Evolutionary conservation across 2,888 invertebrate species (phyloP), one percentile per base, ranked within the genome.

Genomic region (Himalopsyche japonica): DNA sequence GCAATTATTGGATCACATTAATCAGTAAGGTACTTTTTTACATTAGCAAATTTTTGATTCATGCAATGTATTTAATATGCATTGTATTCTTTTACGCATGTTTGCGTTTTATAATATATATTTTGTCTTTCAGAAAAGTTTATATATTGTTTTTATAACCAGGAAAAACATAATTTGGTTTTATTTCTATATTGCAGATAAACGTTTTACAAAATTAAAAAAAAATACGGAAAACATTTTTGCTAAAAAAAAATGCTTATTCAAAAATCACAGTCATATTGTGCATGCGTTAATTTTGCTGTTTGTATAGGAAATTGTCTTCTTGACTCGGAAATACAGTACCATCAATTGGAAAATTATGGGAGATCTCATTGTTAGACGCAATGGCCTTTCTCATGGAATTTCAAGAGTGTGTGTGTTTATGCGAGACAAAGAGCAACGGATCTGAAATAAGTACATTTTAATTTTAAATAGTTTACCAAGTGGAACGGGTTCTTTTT

Each of bases 401-500:
- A 37, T 77, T 37, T 77, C 77, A n/a, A 43, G 37, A 34, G 43
- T 43, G 43, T 37, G 43, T 37, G 77, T 77, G 43, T 77, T 77
- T 70, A 70, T 70, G 70, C 70, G 70, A 77, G 43, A 77, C 77
- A 77, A 77, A 77, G 77, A 77, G 77, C 43, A 34, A 24, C 77
- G 77, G 37, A 34, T 34, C 34, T n/a, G 20, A 37, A 77, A 77
- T 77, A 77, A 77, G 43, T 77, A 77, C 77, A 37, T 77, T 81
- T 81, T 64, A 34, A 30, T 30, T 34, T 81, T 81, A 18, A 81
- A 64, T 49, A 49, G 64, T 37, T 57, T 37, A 64, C 81, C 64
- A 49, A 70, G 57, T 81, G 81, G 64, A 64, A 64, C 81, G 64
- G 81, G 24, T 81, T 81, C 70, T 4, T 34, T 64, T 49, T 37